Percentiles rank a stretch among this genome's conserved stretches.
Evolutionary conservation across 1,140 invertebrate genomes (phyloP).

Genomic region (Ooceraea biroi): DNA sequence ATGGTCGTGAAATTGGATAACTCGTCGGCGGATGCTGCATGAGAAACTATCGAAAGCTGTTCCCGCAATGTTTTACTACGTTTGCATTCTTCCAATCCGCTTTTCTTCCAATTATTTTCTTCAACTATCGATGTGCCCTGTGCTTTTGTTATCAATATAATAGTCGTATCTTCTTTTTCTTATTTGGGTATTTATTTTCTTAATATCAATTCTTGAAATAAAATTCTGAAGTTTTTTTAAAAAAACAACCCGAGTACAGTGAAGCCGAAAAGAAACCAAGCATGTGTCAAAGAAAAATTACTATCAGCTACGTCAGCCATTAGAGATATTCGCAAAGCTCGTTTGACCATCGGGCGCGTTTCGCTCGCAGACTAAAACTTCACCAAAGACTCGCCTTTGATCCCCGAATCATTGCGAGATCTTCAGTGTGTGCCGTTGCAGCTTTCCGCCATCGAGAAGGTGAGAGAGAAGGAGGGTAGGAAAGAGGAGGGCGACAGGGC

Average conservation of each 20-base stretch:
- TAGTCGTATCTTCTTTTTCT: too few relatives aligned
- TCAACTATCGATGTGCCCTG: neutral
- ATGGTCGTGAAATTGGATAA: neutral
- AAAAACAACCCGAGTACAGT: neutral
- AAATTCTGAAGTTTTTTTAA: neutral
- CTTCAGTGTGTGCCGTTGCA: slow-evolving; percentile 29
- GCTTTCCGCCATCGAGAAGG: slow-evolving; percentile 49
- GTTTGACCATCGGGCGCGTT: slow-evolving; percentile 16
- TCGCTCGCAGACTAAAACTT: neutral
- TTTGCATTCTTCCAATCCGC: neutral
- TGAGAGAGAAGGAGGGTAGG: slow-evolving; percentile 8
- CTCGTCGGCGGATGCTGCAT: slow-evolving; percentile 50
- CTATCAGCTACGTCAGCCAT: neutral
- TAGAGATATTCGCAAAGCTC: slow-evolving; percentile 33
- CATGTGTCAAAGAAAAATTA: neutral
- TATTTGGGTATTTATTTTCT: too few relatives aligned
- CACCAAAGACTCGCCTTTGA: neutral
- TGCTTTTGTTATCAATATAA: too few relatives aligned
- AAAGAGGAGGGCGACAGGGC: slow-evolving; percentile 32
- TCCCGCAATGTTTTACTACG: neutral
- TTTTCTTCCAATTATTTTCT: neutral
- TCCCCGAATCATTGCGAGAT: slow-evolving; percentile 16
- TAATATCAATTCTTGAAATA: neutral
- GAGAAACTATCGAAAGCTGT: slow-evolving; percentile 17
- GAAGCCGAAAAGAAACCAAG: neutral